These are phyloP conservation scores for Sylvia atricapilla DNA, from an alignment of 2,113 vertebrate species.

Conservation along the genomic window DNA sequence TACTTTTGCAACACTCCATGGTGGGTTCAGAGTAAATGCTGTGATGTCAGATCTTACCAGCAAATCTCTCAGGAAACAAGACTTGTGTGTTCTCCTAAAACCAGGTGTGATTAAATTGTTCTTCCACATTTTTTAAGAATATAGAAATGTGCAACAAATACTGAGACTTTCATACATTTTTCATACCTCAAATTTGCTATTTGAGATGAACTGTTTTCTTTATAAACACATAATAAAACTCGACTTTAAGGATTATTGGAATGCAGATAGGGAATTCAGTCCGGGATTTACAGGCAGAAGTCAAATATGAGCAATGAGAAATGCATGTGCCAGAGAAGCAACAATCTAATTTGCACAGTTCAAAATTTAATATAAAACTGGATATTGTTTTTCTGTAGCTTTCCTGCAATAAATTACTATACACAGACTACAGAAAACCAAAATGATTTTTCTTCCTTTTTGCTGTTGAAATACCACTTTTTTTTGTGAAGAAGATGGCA, in stretches of 20 bases:
- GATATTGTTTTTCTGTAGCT: constrained; percentile 18
- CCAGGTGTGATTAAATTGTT: neutral
- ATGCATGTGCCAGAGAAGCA: constrained; percentile 24
- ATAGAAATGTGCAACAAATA: neutral
- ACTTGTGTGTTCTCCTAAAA: neutral
- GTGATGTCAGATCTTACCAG: neutral
- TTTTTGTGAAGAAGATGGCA: neutral
- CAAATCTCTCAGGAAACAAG: neutral
- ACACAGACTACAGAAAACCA: neutral
- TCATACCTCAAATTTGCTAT: neutral
- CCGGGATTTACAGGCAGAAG: constrained; percentile 23
- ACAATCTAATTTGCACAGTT: constrained; percentile 58
- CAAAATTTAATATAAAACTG: constrained; percentile 52
- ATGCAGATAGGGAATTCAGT: constrained; percentile 26
- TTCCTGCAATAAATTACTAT: constrained; percentile 6
- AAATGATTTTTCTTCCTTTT: constrained; percentile 6
- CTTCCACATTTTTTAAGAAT: neutral
- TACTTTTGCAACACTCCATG: neutral
- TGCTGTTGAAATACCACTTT: neutral
- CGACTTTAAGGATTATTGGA: neutral
- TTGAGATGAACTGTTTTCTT: neutral
- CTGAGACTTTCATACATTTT: neutral
- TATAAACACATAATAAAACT: constrained; percentile 10
- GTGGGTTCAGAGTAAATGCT: neutral
- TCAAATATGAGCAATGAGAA: constrained; percentile 44